Percentiles rank a stretch among this genome's conserved stretches.
Evolutionary conservation across 2,113 vertebrate species (phyloP).

Genomic region (Electrona antarctica): DNA sequence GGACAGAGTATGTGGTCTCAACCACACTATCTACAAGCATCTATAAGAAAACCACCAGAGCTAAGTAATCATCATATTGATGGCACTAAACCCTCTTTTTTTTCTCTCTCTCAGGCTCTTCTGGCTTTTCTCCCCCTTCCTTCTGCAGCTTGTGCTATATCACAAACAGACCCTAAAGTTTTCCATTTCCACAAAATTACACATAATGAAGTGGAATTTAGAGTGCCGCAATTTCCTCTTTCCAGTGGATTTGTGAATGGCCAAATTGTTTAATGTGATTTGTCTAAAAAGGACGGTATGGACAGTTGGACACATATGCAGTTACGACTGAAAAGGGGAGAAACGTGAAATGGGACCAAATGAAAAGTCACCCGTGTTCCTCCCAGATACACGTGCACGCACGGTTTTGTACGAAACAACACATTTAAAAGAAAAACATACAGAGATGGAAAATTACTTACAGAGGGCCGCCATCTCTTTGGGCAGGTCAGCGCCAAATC

Average conservation of each 20-base stretch:
- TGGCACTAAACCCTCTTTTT: conserved; percentile 49
- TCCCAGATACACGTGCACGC: not conserved
- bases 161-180: conserved; percentile 51
- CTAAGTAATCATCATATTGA: conserved; percentile 60
- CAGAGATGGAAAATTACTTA: conserved; percentile 75
- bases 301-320: conserved; percentile 10
- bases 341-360: conserved; percentile 31
- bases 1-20: conserved; percentile 59
- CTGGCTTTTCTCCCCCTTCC: conserved; percentile 29
- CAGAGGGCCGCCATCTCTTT: conserved; percentile 94
- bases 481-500: conserved; percentile 89
- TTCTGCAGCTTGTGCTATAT: conserved; percentile 49
- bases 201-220: conserved; percentile 68
- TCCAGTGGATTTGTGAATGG: conserved; percentile 25
- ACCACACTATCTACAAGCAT: conserved; percentile 64
- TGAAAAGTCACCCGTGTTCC: not conserved
- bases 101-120: not conserved
- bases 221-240: conserved; percentile 43
- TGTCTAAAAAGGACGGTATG: conserved; percentile 35
- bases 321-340: conserved; percentile 26
- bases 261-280: conserved; percentile 47
- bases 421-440: not conserved
- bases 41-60: conserved; percentile 66
- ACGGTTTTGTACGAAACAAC: not conserved
- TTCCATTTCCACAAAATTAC: conserved; percentile 69